A percentile compares a stretch with the other conserved stretches of the same genome.
Conservation (phyloP, 2,797 vertebrate genomes). For the Anas capensis region DNA sequence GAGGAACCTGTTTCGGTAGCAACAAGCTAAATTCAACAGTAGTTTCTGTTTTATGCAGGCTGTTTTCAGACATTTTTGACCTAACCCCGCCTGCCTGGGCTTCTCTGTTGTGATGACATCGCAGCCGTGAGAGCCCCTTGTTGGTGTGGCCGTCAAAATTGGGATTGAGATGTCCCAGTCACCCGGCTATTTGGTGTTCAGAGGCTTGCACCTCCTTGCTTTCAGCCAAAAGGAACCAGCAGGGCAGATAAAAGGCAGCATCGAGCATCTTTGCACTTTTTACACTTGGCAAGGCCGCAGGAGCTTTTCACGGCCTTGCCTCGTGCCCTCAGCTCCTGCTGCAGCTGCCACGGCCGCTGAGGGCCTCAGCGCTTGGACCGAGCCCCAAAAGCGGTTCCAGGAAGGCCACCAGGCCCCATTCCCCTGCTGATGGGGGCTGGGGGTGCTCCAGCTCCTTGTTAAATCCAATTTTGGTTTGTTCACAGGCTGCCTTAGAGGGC, state of each 20-base stretch:
- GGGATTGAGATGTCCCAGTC: neutral
- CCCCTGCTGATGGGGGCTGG: neutral
- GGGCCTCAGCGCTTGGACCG: neutral
- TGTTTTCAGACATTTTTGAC: neutral
- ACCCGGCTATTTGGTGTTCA: neutral
- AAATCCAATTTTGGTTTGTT: neutral
- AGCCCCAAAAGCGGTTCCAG: neutral
- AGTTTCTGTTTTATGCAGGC: neutral
- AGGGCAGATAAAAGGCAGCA: neutral
- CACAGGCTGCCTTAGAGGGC: neutral
- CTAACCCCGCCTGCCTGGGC: neutral
- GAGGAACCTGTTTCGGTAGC: neutral
- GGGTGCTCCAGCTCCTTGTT: neutral
- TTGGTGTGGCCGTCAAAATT: accelerated
- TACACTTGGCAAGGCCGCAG: neutral
- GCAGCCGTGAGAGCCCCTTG: neutral
- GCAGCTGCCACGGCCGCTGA: neutral
- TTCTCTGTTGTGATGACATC: accelerated
- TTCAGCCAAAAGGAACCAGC: neutral
- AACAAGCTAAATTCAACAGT: neutral
- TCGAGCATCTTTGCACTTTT: neutral
- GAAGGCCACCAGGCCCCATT: neutral
- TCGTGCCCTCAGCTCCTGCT: neutral
- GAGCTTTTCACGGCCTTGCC: slow-evolving; percentile 13
- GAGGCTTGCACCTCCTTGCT: neutral